These are phyloP conservation scores for Limonius californicus DNA, from an alignment of 1,140 invertebrate genomes.

Conservation along the genomic window DNA sequence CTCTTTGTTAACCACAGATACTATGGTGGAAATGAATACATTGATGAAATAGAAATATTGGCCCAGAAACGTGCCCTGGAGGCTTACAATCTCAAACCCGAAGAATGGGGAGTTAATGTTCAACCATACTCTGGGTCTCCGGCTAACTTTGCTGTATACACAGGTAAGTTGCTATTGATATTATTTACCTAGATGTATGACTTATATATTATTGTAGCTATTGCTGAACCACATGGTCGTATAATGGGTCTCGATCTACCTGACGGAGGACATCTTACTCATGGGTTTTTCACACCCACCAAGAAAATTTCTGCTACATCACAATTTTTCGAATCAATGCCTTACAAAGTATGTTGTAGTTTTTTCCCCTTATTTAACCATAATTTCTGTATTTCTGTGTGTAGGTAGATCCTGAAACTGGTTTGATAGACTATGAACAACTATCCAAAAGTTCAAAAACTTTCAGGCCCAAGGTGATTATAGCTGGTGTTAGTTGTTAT, in stretches of 20 bases:
- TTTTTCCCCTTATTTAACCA: too few relatives aligned
- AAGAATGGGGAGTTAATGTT: conserved; percentile 97
- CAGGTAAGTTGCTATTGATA: too few relatives aligned
- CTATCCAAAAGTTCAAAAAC: conserved; percentile 76
- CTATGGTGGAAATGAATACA: conserved; percentile 96
- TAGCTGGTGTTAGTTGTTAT: conserved; percentile 91
- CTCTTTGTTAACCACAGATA: too few relatives aligned
- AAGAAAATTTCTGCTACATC: conserved; percentile 97
- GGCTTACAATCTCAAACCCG: conserved; percentile 76
- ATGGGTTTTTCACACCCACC: conserved; percentile 85
- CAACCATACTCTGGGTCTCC: conserved; percentile 97
- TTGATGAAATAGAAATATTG: conserved; percentile 90
- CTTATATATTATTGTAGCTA: conserved; percentile 48
- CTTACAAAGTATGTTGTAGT: conserved; percentile 96
- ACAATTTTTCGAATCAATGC: conserved; percentile 98
- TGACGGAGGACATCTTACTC: conserved; percentile 95
- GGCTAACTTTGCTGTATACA: conserved; percentile 96
- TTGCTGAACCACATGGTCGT: conserved; percentile 86
- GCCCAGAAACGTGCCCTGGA: conserved; percentile 84
- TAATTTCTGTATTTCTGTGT: too few relatives aligned
- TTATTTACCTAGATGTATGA: too few relatives aligned
- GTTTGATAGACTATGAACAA: conserved; percentile 92
- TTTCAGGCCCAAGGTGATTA: conserved; percentile 91
- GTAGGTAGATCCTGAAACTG: conserved; percentile 72
- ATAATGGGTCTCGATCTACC: conserved; percentile 97